Evolutionary conservation across 2,113 vertebrate genomes (phyloP), one percentile per base, ranked within the genome.

Genomic region (Danio rerio): DNA sequence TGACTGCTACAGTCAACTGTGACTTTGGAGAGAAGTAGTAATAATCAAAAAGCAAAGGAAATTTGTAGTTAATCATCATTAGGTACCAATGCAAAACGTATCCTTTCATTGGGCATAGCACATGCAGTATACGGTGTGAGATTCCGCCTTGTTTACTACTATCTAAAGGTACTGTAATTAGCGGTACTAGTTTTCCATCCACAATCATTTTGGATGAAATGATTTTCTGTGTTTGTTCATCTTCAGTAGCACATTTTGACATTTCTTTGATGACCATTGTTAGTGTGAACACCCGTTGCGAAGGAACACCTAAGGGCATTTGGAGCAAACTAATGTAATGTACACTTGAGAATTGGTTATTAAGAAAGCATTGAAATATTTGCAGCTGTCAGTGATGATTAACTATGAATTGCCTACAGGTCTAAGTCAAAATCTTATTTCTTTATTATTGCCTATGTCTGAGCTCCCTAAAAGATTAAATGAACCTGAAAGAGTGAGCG

Each of bases 61-160:
- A 92, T 89, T 95, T 95, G 90, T 96, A 94, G 92, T 95, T 94
- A 96, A 96, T 96, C 94, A 94, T 95, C 93, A 94, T 95, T 92
- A 94, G 92, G 92, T 93, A 93, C 93, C 94, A 95, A 94, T 89
- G 91, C 91, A 82, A 91, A 94, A 92, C 92, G 90, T 88, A 91
- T 91, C 94, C 93, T 93, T 93, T 88, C 87, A 83, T 77, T 87
- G 90, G 92, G 92, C 94, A 94, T 93, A 93, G 93, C 95, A 95
- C 94, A 94, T 93, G 89, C 91, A 90, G 85, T 94, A 90, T 93
- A 89, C 91, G 91, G 91, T 92, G 91, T 91, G 92, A 88, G 90
- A 90, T 91, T 90, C 88, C 91, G 91, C 87, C 91, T 89, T 90
- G 83, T 92, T 89, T 91, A 91, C 92, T 91, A 86, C 86, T 87